A percentile compares a stretch with the other conserved stretches of the same genome.
These are phyloP conservation scores for Sebastolobus altivelis DNA, from an alignment of 2,797 vertebrate species.

Conservation along the genomic window DNA sequence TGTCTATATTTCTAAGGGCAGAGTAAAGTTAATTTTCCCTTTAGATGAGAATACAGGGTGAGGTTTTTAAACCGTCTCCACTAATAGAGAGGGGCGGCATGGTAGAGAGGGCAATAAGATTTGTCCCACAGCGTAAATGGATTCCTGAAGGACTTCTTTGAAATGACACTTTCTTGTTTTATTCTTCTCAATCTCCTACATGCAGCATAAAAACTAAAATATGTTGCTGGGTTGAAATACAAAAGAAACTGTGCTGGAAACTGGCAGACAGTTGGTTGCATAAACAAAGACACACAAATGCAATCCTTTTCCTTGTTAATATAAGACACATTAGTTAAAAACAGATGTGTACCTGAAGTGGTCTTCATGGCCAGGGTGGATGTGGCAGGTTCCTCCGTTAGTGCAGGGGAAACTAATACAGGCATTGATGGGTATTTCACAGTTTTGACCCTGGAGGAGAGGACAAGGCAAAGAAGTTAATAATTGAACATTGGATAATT, in stretches of 20 bases:
- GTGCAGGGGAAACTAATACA: conserved; percentile 94
- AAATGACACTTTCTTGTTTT: conserved; percentile 6
- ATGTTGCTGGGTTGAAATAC: background rate
- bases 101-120: conserved; percentile 21
- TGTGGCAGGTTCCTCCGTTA: conserved; percentile 95
- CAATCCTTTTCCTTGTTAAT: conserved; percentile 11
- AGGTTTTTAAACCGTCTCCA: conserved; percentile 33
- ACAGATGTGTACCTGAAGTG: conserved; percentile 89
- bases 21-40: conserved; percentile 49
- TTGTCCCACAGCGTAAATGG: conserved; percentile 21
- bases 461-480: conserved; percentile 20
- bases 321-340: background rate
- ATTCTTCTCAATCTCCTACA: background rate
- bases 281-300: background rate
- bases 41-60: conserved; percentile 49
- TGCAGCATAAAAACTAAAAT: background rate
- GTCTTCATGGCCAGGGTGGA: conserved; percentile 88
- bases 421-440: conserved; percentile 92
- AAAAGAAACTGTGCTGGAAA: background rate
- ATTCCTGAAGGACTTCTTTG: conserved; percentile 12
- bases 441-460: conserved; percentile 90
- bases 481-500: background rate
- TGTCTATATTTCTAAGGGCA: conserved; percentile 48
- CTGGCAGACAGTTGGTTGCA: background rate
- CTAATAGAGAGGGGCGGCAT: conserved; percentile 16